Evolutionary conservation across 2,797 vertebrate genomes (phyloP).

Genomic region (Gallinago nigripennis): DNA sequence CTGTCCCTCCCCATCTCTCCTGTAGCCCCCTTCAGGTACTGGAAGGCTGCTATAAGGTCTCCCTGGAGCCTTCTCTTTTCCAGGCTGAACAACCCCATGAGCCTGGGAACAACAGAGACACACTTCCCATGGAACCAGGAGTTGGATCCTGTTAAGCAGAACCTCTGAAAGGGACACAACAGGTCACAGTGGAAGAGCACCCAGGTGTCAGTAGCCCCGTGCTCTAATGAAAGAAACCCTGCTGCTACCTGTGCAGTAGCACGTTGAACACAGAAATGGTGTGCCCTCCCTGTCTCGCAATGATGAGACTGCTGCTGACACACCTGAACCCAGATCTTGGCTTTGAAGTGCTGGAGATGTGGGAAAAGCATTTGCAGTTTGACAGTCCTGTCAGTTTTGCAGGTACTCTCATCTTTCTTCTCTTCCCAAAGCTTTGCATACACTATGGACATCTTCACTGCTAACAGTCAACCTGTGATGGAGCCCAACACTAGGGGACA

Average conservation of each 20-base stretch:
- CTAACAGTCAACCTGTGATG: not conserved
- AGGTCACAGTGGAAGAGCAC: not conserved
- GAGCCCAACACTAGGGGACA: not conserved
- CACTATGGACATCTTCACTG: not conserved
- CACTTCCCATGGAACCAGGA: not conserved
- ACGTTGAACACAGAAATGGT: not conserved
- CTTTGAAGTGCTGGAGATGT: not conserved
- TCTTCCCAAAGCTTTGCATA: not conserved
- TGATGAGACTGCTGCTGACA: not conserved
- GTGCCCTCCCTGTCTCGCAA: accelerated
- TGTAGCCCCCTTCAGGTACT: too few relatives aligned
- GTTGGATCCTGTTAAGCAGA: not conserved
- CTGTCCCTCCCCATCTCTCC: too few relatives aligned
- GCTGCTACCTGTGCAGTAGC: not conserved
- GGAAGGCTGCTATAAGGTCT: too few relatives aligned
- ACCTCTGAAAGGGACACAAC: not conserved
- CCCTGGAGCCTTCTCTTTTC: too few relatives aligned
- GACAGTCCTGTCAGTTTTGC: not conserved
- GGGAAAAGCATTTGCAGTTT: not conserved
- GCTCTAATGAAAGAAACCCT: not conserved
- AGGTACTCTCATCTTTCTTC: not conserved
- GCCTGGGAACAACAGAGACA: not conserved
- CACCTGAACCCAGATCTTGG: not conserved
- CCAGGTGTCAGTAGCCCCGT: not conserved
- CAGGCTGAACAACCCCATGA: too few relatives aligned